These are phyloP conservation scores for Lagorchestes hirsutus DNA, from an alignment of 2,797 vertebrate genomes.

Conservation along the genomic window DNA sequence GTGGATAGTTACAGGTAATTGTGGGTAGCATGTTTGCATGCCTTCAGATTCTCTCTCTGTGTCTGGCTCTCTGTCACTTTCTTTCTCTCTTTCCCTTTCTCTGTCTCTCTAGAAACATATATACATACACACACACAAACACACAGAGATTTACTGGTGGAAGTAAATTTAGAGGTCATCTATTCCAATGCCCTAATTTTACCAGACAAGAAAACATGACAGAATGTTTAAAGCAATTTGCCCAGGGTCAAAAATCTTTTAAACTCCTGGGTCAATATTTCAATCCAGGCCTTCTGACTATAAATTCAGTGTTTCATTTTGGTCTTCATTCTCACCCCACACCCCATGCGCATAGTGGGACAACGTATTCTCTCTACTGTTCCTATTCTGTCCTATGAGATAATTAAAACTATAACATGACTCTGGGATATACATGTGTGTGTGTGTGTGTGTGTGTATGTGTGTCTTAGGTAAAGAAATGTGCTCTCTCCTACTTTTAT, in stretches of 20 bases:
- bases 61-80: too few relatives aligned
- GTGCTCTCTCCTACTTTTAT: background rate
- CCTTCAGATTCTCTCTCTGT: background rate
- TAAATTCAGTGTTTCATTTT: background rate
- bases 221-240: background rate
- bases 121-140: background rate
- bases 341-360: background rate
- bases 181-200: background rate
- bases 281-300: background rate
- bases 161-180: background rate
- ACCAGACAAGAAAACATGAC: background rate
- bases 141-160: background rate
- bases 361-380: constrained; percentile 16
- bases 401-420: background rate
- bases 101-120: background rate
- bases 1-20: background rate
- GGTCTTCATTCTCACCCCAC: background rate
- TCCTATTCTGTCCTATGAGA: background rate
- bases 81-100: background rate
- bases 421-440: background rate
- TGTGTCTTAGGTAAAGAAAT: background rate
- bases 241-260: background rate
- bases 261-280: background rate
- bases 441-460: background rate
- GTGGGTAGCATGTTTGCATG: background rate